Percentiles rank a stretch among this genome's conserved stretches.
Evolutionary conservation across 1,140 invertebrate genomes (phyloP).

Genomic region (Samia ricini): DNA sequence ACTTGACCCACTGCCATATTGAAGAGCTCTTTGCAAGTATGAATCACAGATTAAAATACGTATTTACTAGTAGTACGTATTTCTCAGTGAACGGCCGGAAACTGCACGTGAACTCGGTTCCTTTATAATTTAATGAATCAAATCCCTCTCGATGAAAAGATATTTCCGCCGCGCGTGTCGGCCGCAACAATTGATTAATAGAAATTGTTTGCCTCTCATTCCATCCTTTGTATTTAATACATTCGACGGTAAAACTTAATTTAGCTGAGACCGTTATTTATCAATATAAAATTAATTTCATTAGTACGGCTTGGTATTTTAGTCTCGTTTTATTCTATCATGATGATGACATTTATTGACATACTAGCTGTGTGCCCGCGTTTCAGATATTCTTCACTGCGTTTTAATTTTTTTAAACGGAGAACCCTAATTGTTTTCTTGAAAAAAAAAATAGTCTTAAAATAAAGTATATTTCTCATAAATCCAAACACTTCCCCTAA

Average conservation of each 20-base stretch:
- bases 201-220: slow-evolving; percentile 17
- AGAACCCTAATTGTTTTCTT: too few relatives aligned
- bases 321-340: too few relatives aligned
- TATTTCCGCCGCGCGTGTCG: slow-evolving; percentile 24
- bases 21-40: neutral
- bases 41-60: neutral
- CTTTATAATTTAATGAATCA: slow-evolving; percentile 47
- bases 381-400: too few relatives aligned
- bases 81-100: slow-evolving; percentile 17
- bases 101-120: slow-evolving; percentile 28
- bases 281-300: too few relatives aligned
- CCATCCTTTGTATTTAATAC: neutral
- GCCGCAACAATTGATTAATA: slow-evolving; percentile 27
- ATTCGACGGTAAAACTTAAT: neutral
- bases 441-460: too few relatives aligned
- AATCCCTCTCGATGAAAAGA: slow-evolving; percentile 40
- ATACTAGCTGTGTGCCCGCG: too few relatives aligned
- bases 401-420: too few relatives aligned
- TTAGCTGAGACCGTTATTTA: neutral
- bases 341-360: too few relatives aligned
- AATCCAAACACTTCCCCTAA: too few relatives aligned
- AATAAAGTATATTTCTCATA: too few relatives aligned
- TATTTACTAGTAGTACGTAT: neutral
- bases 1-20: neutral
- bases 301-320: too few relatives aligned